phyloP scores from a whole-genome alignment of 2,888 invertebrate species.

The Lithodes maja region DNA sequence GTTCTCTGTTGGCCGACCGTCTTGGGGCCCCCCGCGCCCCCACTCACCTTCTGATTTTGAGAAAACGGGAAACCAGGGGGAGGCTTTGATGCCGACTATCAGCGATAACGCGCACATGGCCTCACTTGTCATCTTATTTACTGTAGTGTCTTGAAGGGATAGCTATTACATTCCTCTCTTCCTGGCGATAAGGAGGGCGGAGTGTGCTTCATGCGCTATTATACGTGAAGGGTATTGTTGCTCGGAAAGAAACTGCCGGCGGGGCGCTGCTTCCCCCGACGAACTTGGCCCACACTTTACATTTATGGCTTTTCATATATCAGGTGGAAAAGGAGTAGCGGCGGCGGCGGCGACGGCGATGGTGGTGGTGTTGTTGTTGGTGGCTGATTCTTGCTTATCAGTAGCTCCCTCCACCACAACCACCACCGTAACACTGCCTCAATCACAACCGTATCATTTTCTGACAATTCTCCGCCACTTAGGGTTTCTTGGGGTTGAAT shows the following conservation, averaged over 20 bases:
- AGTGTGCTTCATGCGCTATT: slow-evolving; percentile 53
- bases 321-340: slow-evolving; percentile 43
- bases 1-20: slow-evolving; percentile 55
- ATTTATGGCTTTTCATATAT: slow-evolving; percentile 51
- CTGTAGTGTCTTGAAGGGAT: slow-evolving; percentile 61
- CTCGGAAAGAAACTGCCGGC: slow-evolving; percentile 46
- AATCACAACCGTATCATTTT: no score
- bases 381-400: slow-evolving; percentile 50
- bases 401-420: slow-evolving; percentile 20
- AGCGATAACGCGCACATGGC: slow-evolving; percentile 60
- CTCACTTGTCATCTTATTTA: slow-evolving; percentile 65
- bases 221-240: slow-evolving; percentile 57
- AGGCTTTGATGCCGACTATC: slow-evolving; percentile 64
- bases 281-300: slow-evolving; percentile 47
- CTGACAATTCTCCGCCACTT: no score
- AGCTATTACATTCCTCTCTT: slow-evolving; percentile 61
- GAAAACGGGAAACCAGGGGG: slow-evolving; percentile 66
- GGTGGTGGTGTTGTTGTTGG: neutral
- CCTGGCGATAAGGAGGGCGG: slow-evolving; percentile 52
- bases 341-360: slow-evolving; percentile 25
- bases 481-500: no score
- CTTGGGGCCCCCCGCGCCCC: slow-evolving; percentile 54
- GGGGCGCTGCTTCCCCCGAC: slow-evolving; percentile 40
- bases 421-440: neutral
- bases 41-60: slow-evolving; percentile 53